These are phyloP conservation scores for zebrafish (Danio rerio) DNA, from an alignment of 2,113 vertebrate species.

Conservation along the genomic window DNA sequence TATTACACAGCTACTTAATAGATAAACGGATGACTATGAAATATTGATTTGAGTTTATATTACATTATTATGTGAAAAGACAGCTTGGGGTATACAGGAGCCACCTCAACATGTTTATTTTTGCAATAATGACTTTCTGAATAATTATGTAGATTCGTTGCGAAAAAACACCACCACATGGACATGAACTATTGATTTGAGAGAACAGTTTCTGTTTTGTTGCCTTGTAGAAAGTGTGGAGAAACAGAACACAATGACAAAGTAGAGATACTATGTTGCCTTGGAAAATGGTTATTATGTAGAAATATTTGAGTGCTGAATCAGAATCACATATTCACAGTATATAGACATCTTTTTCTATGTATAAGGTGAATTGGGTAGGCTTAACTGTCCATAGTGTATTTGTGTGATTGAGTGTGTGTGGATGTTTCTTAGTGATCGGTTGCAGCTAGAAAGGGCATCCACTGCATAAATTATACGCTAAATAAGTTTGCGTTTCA, in stretches of 20 bases:
- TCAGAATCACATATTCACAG: not conserved
- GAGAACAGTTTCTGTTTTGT: not conserved
- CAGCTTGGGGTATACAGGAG: not conserved
- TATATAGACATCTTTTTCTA: too few species aligned
- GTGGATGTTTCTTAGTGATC: too few species aligned
- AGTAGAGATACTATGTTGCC: not conserved
- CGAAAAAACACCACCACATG: not conserved
- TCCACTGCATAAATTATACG: too few species aligned
- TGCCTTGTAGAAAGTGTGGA: not conserved
- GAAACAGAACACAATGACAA: not conserved
- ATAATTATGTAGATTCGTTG: not conserved
- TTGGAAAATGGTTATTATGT: not conserved
- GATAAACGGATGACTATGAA: not conserved
- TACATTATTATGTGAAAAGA: conserved; percentile 1
- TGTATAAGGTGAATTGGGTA: too few species aligned
- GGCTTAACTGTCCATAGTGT: too few species aligned
- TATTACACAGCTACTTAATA: not conserved
- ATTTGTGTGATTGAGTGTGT: too few species aligned
- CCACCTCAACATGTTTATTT: conserved; percentile 1
- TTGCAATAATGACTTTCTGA: not conserved
- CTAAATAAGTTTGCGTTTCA: too few species aligned
- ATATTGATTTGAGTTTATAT: conserved; percentile 7
- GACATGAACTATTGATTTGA: conserved; percentile 6
- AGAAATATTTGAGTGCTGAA: not conserved
- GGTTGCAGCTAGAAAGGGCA: too few species aligned